These are phyloP conservation scores for Bilobella aurantiaca DNA, from an alignment of 1,140 invertebrate species.

Conservation along the genomic window DNA sequence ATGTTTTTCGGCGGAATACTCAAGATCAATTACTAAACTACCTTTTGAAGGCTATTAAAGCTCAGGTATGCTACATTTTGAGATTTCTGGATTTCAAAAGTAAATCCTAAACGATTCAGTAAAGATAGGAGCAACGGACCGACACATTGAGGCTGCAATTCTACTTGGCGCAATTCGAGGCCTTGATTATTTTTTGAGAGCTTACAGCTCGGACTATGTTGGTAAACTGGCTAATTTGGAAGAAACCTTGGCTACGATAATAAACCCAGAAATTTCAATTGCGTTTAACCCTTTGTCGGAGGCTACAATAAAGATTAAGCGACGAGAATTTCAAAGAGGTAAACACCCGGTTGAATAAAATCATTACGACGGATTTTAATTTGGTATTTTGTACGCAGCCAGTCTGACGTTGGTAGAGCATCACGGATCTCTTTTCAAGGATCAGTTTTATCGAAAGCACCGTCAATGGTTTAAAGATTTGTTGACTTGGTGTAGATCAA, in stretches of 20 bases:
- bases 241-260: constrained; percentile 23
- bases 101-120: constrained; percentile 19
- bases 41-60: constrained; percentile 5
- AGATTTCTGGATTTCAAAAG: background rate
- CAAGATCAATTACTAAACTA: constrained; percentile 17
- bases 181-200: constrained; percentile 17
- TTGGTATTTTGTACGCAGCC: constrained; percentile 9
- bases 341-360: background rate
- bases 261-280: constrained; percentile 31
- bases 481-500: constrained; percentile 25
- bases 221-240: constrained; percentile 15
- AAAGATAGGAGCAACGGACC: constrained; percentile 19
- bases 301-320: constrained; percentile 19
- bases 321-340: constrained; percentile 32
- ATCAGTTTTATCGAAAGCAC: constrained; percentile 13
- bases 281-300: constrained; percentile 3
- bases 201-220: background rate
- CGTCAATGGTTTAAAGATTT: constrained; percentile 28
- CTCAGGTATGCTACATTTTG: constrained; percentile 12
- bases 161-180: constrained; percentile 23
- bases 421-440: constrained; percentile 18
- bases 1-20: background rate
- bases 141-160: constrained; percentile 26
- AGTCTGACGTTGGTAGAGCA: constrained; percentile 22
- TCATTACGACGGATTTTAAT: background rate